A percentile compares a stretch with the other conserved stretches of the same genome.
Evolutionary conservation across 2,797 vertebrate genomes (phyloP).

Genomic region (Cheirogaleus major): DNA sequence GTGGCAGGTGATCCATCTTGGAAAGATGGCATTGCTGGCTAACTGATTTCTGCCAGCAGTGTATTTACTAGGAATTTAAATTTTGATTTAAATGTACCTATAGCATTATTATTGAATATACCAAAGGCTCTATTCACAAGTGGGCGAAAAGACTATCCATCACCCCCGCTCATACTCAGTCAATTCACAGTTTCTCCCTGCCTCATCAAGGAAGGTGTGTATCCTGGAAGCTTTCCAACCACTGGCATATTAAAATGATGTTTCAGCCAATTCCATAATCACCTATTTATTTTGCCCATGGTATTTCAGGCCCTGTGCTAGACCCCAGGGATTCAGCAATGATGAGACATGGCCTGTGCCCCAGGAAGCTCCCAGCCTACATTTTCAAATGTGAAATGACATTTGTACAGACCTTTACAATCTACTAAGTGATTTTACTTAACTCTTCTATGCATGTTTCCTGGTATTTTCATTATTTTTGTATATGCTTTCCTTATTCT

Average conservation of each 20-base stretch:
- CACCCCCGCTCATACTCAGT: neutral
- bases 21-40: neutral
- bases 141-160: neutral
- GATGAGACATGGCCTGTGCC: neutral
- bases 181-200: neutral
- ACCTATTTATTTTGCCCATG: neutral
- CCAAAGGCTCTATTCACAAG: conserved; percentile 2
- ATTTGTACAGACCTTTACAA: neutral
- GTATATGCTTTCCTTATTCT: neutral
- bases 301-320: neutral
- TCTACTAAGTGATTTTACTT: neutral
- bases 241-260: neutral
- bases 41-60: conserved; percentile 55
- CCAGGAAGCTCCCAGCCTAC: neutral
- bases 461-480: neutral
- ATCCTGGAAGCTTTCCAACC: neutral
- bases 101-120: conserved; percentile 21
- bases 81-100: conserved; percentile 53
- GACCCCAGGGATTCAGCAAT: neutral
- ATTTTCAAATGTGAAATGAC: neutral
- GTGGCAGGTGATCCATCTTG: conserved; percentile 46
- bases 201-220: neutral
- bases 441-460: neutral
- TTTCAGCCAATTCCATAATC: neutral
- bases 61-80: conserved; percentile 52